Conservation (phyloP, 2,888 invertebrate species). For the Iselma pallidipennis region DNA sequence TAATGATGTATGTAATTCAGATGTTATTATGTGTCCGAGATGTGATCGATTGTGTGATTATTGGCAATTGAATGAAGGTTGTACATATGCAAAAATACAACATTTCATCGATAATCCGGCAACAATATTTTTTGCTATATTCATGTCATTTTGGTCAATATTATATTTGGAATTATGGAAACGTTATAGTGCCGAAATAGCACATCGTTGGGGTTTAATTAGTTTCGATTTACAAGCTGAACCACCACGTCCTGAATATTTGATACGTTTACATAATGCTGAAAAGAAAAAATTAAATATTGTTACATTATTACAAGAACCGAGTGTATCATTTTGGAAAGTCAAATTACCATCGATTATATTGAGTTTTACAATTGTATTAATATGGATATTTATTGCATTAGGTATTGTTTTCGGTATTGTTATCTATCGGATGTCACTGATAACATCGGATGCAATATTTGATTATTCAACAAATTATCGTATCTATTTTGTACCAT, state of each 20-base stretch:
- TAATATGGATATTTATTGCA: conserved; percentile 65
- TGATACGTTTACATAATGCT: conserved; percentile 62
- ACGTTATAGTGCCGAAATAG: conserved; percentile 73
- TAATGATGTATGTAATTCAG: conserved; percentile 63
- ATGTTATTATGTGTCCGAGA: conserved; percentile 78
- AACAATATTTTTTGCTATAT: conserved; percentile 76
- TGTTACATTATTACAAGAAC: conserved; percentile 66
- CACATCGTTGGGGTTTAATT: conserved; percentile 81
- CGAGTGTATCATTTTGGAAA: conserved; percentile 77
- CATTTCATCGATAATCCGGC: conserved; percentile 82
- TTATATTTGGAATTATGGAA: conserved; percentile 85
- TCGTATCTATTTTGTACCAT: conserved; percentile 70
- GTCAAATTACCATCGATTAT: conserved; percentile 71
- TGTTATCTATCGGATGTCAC: conserved; percentile 75
- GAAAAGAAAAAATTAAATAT: conserved; percentile 61
- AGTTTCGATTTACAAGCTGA: conserved; percentile 75
- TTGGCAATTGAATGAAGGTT: conserved; percentile 73
- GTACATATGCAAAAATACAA: conserved; percentile 72
- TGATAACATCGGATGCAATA: conserved; percentile 62
- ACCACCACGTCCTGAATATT: conserved; percentile 77
- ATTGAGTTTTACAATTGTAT: conserved; percentile 70
- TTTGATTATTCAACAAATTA: conserved; percentile 60
- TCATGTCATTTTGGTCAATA: conserved; percentile 83
- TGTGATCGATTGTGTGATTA: conserved; percentile 77
- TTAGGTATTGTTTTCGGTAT: conserved; percentile 75